phyloP scores from a whole-genome alignment of 2,113 vertebrate genomes.

The Pterocles orientalis region DNA sequence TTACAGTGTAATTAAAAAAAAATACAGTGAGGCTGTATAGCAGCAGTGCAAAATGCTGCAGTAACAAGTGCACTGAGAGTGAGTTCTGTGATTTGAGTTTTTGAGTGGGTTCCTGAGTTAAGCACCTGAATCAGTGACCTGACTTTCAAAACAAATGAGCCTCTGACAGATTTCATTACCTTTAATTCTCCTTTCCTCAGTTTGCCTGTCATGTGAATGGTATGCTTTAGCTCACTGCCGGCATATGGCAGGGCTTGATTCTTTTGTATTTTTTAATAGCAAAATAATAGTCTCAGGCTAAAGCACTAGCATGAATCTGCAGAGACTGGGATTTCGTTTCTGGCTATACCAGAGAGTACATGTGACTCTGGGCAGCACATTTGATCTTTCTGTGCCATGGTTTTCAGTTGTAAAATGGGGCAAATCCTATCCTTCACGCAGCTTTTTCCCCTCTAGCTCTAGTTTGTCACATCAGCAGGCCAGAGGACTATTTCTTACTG shows the following conservation, averaged over 20 bases:
- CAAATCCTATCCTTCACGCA: neutral
- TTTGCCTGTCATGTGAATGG: neutral
- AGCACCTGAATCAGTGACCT: neutral
- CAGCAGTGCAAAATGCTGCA: neutral
- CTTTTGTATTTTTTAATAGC: neutral
- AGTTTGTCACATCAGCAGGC: neutral
- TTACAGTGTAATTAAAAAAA: conserved; percentile 3
- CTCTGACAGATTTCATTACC: neutral
- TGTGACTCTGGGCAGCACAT: neutral
- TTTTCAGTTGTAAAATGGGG: neutral
- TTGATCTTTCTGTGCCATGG: neutral
- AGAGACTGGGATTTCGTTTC: neutral
- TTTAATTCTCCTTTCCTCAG: neutral
- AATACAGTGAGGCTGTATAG: neutral
- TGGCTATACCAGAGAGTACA: neutral
- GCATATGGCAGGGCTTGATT: neutral
- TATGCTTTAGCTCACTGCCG: neutral
- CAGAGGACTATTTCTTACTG: neutral
- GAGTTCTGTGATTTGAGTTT: neutral
- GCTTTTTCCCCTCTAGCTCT: neutral
- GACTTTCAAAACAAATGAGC: neutral
- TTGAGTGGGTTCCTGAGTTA: neutral
- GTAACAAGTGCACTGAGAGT: neutral
- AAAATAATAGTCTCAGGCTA: neutral
- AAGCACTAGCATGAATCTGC: neutral